phyloP scores from a whole-genome alignment of 2,888 invertebrate genomes.

The Lacanobia oleracea region DNA sequence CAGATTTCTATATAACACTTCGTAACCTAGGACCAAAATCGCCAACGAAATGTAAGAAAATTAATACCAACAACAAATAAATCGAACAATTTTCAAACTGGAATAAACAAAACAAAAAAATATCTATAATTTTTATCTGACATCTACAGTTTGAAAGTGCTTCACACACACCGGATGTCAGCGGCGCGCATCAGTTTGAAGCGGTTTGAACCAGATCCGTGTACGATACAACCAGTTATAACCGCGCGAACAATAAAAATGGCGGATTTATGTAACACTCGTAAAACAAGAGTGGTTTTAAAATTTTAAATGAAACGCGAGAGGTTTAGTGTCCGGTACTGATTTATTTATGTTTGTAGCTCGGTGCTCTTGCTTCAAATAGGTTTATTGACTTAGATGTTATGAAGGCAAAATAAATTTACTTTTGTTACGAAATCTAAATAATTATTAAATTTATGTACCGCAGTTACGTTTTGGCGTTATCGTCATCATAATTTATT shows the following conservation, averaged over 20 bases:
- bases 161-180: constrained; percentile 18
- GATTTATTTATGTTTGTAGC: constrained; percentile 43
- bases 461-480: neutral
- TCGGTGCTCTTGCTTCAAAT: neutral
- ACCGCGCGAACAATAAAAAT: constrained; percentile 61
- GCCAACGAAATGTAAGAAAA: neutral
- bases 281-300: constrained; percentile 67
- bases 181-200: constrained; percentile 14
- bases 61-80: neutral
- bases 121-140: constrained; percentile 17
- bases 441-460: neutral
- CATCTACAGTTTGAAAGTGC: constrained; percentile 10
- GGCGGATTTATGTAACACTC: constrained; percentile 64
- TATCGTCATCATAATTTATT: neutral
- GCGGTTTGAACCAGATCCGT: constrained; percentile 47
- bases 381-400: neutral
- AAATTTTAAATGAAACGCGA: constrained; percentile 63
- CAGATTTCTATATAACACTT: neutral
- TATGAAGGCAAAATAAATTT: neutral
- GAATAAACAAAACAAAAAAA: constrained; percentile 17
- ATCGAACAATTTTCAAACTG: constrained; percentile 4
- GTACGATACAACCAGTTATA: constrained; percentile 55
- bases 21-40: neutral
- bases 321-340: constrained; percentile 48
- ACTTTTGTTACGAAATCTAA: neutral